phyloP scores from a whole-genome alignment of 2,888 invertebrate genomes.

The Cylindroiulus punctatus region DNA sequence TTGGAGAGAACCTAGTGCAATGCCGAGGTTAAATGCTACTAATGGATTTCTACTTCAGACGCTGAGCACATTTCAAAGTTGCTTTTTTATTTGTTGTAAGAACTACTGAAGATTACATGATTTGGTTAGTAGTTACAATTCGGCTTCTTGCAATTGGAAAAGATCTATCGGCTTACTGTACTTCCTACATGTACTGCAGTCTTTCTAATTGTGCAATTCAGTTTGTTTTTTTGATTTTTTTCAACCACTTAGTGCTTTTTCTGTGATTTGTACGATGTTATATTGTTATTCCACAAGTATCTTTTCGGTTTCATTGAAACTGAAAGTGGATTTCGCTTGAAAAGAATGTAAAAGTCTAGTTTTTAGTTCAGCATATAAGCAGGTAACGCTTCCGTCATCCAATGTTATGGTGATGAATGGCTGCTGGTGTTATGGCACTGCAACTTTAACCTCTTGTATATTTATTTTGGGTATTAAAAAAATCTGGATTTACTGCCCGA shows the following conservation, averaged over 20 bases:
- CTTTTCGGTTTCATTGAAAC: background rate
- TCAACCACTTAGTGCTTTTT: background rate
- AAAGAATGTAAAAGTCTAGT: conserved; percentile 18
- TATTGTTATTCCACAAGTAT: conserved; percentile 18
- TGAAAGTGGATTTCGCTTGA: background rate
- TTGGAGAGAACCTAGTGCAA: background rate
- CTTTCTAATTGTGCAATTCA: background rate
- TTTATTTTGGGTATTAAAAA: background rate
- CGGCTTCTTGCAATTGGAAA: background rate
- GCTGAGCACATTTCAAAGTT: background rate
- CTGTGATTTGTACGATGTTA: background rate
- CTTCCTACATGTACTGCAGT: background rate
- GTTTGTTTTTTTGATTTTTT: background rate
- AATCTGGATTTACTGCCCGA: background rate
- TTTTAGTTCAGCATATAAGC: background rate
- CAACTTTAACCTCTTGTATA: conserved; percentile 6
- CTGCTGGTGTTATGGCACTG: conserved; percentile 15
- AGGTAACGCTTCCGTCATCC: background rate
- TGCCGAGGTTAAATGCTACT: background rate
- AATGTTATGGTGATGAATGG: background rate
- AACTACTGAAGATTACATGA: background rate
- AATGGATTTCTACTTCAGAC: conserved; percentile 9
- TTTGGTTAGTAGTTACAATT: background rate
- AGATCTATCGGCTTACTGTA: background rate
- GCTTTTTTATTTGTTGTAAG: background rate